Conservation (phyloP, 2,888 invertebrate species). For the Cyclophora albipunctata region DNA sequence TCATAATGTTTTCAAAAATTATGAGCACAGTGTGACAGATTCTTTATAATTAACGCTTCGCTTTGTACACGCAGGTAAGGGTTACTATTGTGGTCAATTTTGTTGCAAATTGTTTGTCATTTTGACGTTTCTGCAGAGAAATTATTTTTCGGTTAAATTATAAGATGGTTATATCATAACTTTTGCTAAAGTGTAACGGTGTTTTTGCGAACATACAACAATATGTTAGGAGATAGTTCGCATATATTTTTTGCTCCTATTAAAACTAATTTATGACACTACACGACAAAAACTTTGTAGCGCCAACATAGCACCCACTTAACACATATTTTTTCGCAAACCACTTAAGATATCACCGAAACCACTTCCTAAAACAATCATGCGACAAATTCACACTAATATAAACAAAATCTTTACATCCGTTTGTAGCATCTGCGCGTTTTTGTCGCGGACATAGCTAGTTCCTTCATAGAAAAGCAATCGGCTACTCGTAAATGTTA, state of each 20-base stretch:
- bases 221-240: too few relatives aligned
- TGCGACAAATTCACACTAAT: conserved; percentile 37
- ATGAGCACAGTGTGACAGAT: conserved; percentile 39
- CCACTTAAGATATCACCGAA: conserved; percentile 23
- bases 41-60: conserved; percentile 13
- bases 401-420: conserved; percentile 51
- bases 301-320: conserved; percentile 14
- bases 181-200: too few relatives aligned
- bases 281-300: too few relatives aligned
- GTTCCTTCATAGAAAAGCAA: conserved; percentile 77
- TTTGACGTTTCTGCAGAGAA: too few relatives aligned
- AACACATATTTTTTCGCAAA: conserved; percentile 14
- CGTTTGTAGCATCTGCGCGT: conserved; percentile 56
- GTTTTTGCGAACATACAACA: too few relatives aligned
- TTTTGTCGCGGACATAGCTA: conserved; percentile 54
- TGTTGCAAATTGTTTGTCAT: too few relatives aligned
- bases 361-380: conserved; percentile 8
- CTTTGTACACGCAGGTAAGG: conserved; percentile 1
- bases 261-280: too few relatives aligned
- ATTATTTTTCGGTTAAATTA: too few relatives aligned
- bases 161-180: too few relatives aligned
- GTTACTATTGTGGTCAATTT: not conserved
- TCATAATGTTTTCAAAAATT: conserved; percentile 47
- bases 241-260: too few relatives aligned
- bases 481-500: conserved; percentile 79